Evolutionary conservation across 2,888 invertebrate species (phyloP).

Genomic region (Macaria notata): DNA sequence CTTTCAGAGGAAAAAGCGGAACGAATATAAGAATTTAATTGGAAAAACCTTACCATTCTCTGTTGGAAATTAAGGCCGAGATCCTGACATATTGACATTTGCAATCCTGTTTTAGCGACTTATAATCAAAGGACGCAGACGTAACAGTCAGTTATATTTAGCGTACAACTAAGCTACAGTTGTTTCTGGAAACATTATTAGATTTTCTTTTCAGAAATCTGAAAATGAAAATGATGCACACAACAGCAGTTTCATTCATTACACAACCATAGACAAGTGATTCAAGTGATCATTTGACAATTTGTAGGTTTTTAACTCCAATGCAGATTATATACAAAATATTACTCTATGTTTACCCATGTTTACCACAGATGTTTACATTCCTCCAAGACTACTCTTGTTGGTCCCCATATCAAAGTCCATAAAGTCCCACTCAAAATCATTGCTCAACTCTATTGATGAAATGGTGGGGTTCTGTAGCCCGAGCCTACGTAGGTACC

Average conservation of each 20-base stretch:
- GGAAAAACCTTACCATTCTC: constrained; percentile 72
- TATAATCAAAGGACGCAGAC: constrained; percentile 55
- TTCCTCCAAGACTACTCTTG: too few species aligned
- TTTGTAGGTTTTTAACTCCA: background rate
- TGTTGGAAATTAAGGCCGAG: constrained; percentile 82
- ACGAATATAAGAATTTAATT: constrained; percentile 1
- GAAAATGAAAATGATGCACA: constrained; percentile 61
- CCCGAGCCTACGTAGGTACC: too few species aligned
- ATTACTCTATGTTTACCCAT: too few species aligned
- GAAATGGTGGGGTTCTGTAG: too few species aligned
- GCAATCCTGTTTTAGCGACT: constrained; percentile 73
- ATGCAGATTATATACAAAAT: too few species aligned
- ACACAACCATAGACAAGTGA: background rate
- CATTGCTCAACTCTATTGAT: too few species aligned
- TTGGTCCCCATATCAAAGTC: too few species aligned
- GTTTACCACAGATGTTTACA: too few species aligned
- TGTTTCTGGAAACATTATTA: constrained; percentile 62
- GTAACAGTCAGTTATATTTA: constrained; percentile 43
- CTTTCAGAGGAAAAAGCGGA: background rate
- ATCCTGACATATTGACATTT: constrained; percentile 83
- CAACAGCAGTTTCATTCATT: constrained; percentile 9
- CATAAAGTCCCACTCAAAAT: too few species aligned
- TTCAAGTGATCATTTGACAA: background rate
- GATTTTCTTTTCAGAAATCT: constrained; percentile 45
- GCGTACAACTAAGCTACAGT: constrained; percentile 46